Percentiles rank a stretch among this genome's conserved stretches.
These are phyloP conservation scores for Entelurus aequoreus DNA, from an alignment of 2,113 vertebrate species.

Conservation along the genomic window DNA sequence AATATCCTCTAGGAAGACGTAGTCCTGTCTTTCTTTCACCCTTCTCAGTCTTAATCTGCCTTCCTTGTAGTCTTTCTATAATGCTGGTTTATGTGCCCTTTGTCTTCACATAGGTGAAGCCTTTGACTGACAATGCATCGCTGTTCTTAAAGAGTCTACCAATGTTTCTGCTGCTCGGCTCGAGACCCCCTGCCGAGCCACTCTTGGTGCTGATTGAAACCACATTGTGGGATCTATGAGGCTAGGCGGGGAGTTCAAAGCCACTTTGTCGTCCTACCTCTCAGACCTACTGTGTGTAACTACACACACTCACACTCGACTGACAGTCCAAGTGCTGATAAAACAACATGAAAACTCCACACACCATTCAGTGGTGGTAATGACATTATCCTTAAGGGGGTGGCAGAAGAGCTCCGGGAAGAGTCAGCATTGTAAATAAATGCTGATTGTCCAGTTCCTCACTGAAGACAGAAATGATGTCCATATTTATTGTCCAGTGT, in stretches of 20 bases:
- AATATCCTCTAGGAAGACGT: constrained; percentile 17
- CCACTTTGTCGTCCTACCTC: constrained; percentile 16
- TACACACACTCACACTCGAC: constrained; percentile 3
- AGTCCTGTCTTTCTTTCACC: constrained; percentile 4
- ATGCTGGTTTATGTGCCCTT: constrained; percentile 3
- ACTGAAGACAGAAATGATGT: constrained; percentile 2
- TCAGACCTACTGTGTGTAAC: constrained; percentile 17
- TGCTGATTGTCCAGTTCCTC: background rate
- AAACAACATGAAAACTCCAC: background rate
- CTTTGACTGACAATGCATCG: constrained; percentile 21
- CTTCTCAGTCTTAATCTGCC: constrained; percentile 4
- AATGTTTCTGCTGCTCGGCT: constrained; percentile 24
- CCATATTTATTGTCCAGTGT: background rate
- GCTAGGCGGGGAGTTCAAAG: constrained; percentile 40
- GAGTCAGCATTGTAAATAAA: background rate
- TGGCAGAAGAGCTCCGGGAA: background rate
- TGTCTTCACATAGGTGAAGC: constrained; percentile 10
- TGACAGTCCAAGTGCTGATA: background rate
- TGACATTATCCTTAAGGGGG: background rate
- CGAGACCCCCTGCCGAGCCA: constrained; percentile 32
- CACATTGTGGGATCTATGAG: constrained; percentile 49
- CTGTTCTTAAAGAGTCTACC: constrained; percentile 30
- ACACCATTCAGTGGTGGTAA: background rate
- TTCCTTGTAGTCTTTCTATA: constrained; percentile 11
- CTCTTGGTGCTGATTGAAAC: constrained; percentile 47